phyloP scores from a whole-genome alignment of 2,888 invertebrate genomes.

The Synergus itoensis region DNA sequence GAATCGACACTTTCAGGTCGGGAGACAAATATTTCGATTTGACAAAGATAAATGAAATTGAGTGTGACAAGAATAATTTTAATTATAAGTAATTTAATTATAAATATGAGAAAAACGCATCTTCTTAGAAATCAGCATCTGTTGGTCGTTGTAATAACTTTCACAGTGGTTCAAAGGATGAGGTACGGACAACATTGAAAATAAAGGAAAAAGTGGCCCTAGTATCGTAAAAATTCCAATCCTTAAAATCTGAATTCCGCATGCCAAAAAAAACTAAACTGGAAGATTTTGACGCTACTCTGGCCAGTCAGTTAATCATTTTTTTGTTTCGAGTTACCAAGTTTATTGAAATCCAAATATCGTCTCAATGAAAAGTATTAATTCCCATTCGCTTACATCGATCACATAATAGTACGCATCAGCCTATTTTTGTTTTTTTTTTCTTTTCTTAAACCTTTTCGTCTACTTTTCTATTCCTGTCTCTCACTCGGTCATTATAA shows the following conservation, averaged over 20 bases:
- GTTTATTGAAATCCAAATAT: conserved; percentile 76
- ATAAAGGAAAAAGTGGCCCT: conserved; percentile 32
- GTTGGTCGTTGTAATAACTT: background rate
- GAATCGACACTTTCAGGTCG: too few species aligned
- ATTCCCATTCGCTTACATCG: conserved; percentile 75
- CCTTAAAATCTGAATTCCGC: background rate
- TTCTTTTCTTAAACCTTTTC: conserved; percentile 57
- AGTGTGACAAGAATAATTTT: background rate
- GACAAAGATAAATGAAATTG: background rate
- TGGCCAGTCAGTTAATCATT: conserved; percentile 8
- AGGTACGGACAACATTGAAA: conserved; percentile 20
- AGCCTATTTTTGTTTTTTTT: conserved; percentile 67
- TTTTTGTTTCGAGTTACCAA: conserved; percentile 76
- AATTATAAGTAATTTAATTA: too few species aligned
- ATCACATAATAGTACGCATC: conserved; percentile 73
- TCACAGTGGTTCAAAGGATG: background rate
- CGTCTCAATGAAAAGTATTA: conserved; percentile 72
- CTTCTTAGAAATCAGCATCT: conserved; percentile 7
- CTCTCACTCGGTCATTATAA: conserved; percentile 44
- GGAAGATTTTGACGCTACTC: conserved; percentile 35
- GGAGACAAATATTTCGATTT: background rate
- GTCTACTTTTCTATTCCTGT: conserved; percentile 51
- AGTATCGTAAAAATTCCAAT: conserved; percentile 39
- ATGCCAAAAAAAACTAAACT: background rate
- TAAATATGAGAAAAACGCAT: background rate